These are phyloP conservation scores for Drosophila trapezifrons DNA, from an alignment of 1,140 invertebrate genomes.

Conservation along the genomic window DNA sequence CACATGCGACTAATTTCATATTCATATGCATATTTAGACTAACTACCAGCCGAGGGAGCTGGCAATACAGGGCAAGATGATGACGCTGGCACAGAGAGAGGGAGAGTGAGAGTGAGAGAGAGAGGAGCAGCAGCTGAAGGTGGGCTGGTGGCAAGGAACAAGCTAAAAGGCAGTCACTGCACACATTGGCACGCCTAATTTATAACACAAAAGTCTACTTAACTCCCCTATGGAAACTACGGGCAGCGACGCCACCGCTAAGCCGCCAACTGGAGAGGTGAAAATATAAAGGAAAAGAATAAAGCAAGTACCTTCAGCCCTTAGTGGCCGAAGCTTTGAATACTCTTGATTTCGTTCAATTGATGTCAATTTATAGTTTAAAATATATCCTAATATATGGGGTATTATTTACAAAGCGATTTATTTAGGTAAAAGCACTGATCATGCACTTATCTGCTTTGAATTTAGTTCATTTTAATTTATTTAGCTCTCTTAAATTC, in stretches of 20 bases:
- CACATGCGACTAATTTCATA: slow-evolving; percentile 79
- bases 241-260: slow-evolving; percentile 21
- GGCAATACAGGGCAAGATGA: slow-evolving; percentile 23
- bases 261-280: slow-evolving; percentile 53
- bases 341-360: neutral
- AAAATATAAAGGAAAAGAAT: slow-evolving; percentile 15
- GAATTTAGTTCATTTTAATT: too few relatives aligned
- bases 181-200: slow-evolving; percentile 73
- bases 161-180: slow-evolving; percentile 57
- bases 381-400: neutral
- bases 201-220: slow-evolving; percentile 79
- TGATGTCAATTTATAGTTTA: neutral
- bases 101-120: neutral
- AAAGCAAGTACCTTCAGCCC: neutral
- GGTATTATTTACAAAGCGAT: neutral
- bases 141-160: slow-evolving; percentile 16
- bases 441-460: too few relatives aligned
- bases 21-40: slow-evolving; percentile 81
- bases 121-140: neutral
- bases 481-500: too few relatives aligned
- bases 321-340: neutral
- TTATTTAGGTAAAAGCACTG: too few relatives aligned
- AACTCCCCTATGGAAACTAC: slow-evolving; percentile 67
- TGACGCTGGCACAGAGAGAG: neutral
- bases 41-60: slow-evolving; percentile 50